A percentile compares a stretch with the other conserved stretches of the same genome.
These are phyloP conservation scores for Porites evermanni DNA, from an alignment of 92 coral and sea anemone genomes.

Conservation along the genomic window DNA sequence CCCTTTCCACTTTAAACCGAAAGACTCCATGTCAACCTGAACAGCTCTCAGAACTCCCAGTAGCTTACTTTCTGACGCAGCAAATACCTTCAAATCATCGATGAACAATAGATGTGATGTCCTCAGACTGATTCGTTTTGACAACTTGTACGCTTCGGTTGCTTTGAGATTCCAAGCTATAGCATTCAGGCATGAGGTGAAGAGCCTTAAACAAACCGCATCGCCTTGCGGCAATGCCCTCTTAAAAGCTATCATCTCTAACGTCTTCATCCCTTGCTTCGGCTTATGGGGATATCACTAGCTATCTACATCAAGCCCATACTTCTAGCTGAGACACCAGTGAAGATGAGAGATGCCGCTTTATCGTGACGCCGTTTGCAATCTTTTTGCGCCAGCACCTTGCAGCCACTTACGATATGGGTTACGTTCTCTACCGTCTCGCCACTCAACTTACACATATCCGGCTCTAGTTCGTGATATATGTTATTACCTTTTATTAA, in stretches of 20 bases:
- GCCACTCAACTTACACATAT: too few species aligned
- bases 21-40: slow-evolving; percentile 31
- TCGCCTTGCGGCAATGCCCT: slow-evolving; percentile 18
- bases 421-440: too few species aligned
- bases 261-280: neutral
- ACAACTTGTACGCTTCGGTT: too few species aligned
- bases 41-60: slow-evolving; percentile 3
- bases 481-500: too few species aligned
- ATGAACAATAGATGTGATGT: slow-evolving; percentile 21
- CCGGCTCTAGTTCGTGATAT: too few species aligned
- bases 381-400: too few species aligned
- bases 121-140: slow-evolving; percentile 25
- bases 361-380: too few species aligned
- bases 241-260: neutral
- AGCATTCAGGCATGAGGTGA: slow-evolving; percentile 42
- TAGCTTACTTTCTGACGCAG: slow-evolving; percentile 41
- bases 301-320: too few species aligned
- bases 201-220: slow-evolving; percentile 30
- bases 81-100: slow-evolving; percentile 46
- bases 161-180: slow-evolving; percentile 17
- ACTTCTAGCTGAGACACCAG: too few species aligned
- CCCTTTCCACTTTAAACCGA: slow-evolving; percentile 50
- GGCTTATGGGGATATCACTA: neutral
- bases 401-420: too few species aligned
- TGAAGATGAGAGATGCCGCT: too few species aligned